Conservation (phyloP, 2,888 invertebrate genomes). For the Deladenus siricidicola region DNA sequence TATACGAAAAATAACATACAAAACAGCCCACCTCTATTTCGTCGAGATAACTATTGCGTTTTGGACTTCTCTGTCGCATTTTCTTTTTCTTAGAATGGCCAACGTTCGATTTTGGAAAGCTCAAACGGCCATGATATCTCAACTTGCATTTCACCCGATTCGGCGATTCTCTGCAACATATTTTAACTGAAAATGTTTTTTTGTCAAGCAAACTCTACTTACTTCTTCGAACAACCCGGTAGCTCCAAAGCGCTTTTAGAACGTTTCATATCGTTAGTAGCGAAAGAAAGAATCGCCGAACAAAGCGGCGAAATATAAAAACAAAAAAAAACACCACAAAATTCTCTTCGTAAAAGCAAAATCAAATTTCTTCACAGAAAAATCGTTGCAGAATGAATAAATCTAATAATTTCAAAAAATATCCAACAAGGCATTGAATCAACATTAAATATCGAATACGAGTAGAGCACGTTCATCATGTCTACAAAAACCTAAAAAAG, state of each 20-base stretch:
- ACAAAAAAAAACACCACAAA: no score
- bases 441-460: no score
- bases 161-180: background rate
- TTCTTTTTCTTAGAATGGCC: conserved; percentile 1
- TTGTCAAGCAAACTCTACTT: background rate
- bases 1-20: background rate
- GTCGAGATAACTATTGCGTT: conserved; percentile 10
- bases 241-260: conserved; percentile 4
- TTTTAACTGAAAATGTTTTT: background rate
- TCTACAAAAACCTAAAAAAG: no score
- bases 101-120: background rate
- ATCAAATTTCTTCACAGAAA: no score
- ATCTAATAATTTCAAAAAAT: no score
- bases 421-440: no score
- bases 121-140: conserved; percentile 2
- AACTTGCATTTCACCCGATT: background rate
- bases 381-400: no score
- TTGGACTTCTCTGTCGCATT: conserved; percentile 1
- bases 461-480: no score
- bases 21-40: conserved; percentile 8
- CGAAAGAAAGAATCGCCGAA: no score
- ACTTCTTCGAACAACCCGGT: conserved; percentile 1
- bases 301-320: no score
- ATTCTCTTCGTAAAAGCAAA: no score
- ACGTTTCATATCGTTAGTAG: no score